phyloP scores from a whole-genome alignment of 2,113 vertebrate genomes.

The Eurystomus gularis region DNA sequence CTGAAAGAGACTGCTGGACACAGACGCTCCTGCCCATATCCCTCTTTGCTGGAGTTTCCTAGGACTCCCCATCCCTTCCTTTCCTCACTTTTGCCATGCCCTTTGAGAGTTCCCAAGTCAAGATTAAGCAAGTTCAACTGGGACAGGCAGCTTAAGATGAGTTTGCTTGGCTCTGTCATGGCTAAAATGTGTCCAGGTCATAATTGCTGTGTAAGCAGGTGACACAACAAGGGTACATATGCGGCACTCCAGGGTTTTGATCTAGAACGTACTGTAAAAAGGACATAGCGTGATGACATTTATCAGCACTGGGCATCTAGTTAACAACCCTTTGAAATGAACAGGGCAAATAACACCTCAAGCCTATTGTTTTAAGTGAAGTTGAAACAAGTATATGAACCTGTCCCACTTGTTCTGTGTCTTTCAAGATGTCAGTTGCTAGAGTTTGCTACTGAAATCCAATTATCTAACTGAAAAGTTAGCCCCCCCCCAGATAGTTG shows the following conservation, averaged over 20 bases:
- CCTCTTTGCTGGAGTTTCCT: background rate
- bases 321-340: conserved; percentile 47
- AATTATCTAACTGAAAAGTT: background rate
- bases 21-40: background rate
- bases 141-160: background rate
- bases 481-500: background rate
- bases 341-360: conserved; percentile 37
- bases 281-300: conserved; percentile 53
- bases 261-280: conserved; percentile 53
- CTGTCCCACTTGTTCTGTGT: background rate
- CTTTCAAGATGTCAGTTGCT: background rate
- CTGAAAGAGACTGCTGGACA: background rate
- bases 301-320: conserved; percentile 54
- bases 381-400: conserved; percentile 2
- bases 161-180: background rate
- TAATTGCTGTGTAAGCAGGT: conserved; percentile 45
- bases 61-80: background rate
- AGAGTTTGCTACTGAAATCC: background rate
- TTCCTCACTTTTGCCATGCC: background rate
- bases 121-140: background rate
- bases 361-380: conserved; percentile 50
- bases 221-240: background rate
- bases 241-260: conserved; percentile 34
- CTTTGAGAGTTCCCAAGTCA: background rate
- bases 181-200: background rate